A percentile compares a stretch with the other conserved stretches of the same genome.
Evolutionary conservation across 2,888 invertebrate genomes (phyloP).

Genomic region (Branchipolynoe longqiensis): DNA sequence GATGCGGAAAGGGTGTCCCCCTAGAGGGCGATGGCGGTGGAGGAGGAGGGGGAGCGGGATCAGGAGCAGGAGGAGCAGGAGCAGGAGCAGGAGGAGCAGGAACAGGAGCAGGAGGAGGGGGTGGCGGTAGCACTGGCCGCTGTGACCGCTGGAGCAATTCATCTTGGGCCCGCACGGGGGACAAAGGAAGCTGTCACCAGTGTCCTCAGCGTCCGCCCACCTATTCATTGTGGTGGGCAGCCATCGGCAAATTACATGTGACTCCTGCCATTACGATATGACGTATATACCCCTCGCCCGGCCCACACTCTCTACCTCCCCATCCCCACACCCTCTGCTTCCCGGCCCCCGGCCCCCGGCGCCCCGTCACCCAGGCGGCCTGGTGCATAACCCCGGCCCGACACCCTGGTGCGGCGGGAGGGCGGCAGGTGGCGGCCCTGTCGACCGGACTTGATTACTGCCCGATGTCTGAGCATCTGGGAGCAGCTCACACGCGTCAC

Average conservation of each 20-base stretch:
- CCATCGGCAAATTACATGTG: slow-evolving; percentile 54
- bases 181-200: background rate
- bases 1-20: background rate
- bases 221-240: slow-evolving; percentile 36
- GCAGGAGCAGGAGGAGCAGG: too few relatives aligned
- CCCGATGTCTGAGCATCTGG: slow-evolving; percentile 25
- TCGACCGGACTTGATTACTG: slow-evolving; percentile 18
- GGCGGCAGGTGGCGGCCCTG: slow-evolving; percentile 11
- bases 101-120: too few relatives aligned
- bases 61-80: too few relatives aligned
- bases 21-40: too few relatives aligned
- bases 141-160: slow-evolving; percentile 41
- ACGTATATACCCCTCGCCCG: background rate
- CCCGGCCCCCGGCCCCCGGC: too few relatives aligned
- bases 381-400: background rate
- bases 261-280: slow-evolving; percentile 53
- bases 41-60: too few relatives aligned
- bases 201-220: slow-evolving; percentile 28
- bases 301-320: too few relatives aligned
- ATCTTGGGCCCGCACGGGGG: slow-evolving; percentile 29
- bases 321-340: too few relatives aligned
- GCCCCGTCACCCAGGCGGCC: background rate
- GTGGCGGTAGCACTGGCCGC: slow-evolving; percentile 31
- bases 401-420: slow-evolving; percentile 1
- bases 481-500: slow-evolving; percentile 34